phyloP scores from a whole-genome alignment of 2,113 vertebrate species.

The Chunga burmeisteri region DNA sequence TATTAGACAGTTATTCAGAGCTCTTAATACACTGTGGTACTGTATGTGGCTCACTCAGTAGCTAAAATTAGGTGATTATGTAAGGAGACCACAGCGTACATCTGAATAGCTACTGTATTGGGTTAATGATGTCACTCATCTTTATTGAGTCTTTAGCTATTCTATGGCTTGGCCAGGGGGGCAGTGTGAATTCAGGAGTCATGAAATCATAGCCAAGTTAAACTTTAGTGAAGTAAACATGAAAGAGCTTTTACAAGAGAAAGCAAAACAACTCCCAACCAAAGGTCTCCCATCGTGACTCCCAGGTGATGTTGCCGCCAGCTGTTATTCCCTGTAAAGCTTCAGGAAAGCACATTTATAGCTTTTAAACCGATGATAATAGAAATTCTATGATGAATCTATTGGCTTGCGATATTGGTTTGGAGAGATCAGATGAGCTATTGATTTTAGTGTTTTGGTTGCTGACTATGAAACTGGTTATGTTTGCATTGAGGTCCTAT shows the following conservation, averaged over 20 bases:
- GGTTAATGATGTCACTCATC: constrained; percentile 79
- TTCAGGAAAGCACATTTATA: not conserved
- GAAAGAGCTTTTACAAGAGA: constrained; percentile 2
- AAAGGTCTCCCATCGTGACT: fast-evolving
- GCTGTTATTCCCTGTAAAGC: not conserved
- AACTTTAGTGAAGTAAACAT: constrained; percentile 61
- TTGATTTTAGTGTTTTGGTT: not conserved
- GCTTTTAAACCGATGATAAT: not conserved
- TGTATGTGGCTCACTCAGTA: constrained; percentile 47
- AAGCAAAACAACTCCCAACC: not conserved
- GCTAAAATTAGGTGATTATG: constrained; percentile 77
- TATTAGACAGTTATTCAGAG: constrained; percentile 9
- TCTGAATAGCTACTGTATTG: constrained; percentile 73
- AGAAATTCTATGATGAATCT: not conserved
- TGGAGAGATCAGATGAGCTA: not conserved
- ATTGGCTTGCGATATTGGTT: not conserved
- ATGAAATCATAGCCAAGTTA: constrained; percentile 68
- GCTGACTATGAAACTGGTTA: not conserved
- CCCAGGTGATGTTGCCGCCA: not conserved
- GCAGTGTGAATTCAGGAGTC: constrained; percentile 46
- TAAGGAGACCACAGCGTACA: constrained; percentile 59
- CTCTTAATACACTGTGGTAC: constrained; percentile 50
- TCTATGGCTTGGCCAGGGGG: constrained; percentile 47
- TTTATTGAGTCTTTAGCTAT: constrained; percentile 66
- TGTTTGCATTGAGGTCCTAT: not conserved